Base-by-base conservation (phyloP, 1,140 invertebrate species). In the Popillia japonica region DNA sequence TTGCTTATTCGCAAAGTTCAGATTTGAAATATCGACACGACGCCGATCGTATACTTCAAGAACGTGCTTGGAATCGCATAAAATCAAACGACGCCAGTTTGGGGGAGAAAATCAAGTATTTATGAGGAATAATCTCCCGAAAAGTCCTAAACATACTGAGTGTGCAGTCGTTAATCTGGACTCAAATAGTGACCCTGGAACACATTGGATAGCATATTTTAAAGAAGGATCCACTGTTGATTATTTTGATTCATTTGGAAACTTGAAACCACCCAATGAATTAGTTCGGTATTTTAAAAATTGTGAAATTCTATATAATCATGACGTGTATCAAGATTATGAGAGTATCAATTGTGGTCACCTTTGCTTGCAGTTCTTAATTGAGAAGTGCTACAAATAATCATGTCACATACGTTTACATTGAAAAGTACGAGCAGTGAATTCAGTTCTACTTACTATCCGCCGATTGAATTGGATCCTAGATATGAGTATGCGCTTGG, bases 401-500 rank as follows among this genome's bases (percentile, higher is more conserved):
- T 77, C 59, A 77, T 77, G 76, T 77, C 76, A 8, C 59, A 68
- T 8, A 77, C 76, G 17, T 77, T 77, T 42, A 64, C 48, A 7
- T 41, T 77, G 55, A 61, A 1, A 77, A 34, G 76, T 34, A 40
- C 8, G 55, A 77, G 59, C 23, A 44, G 23, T 23, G 42, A 42
- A 3, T 41, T 76, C 48, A 20, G 6, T 3, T 34, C 44, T 9
- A 34, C 72, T 27, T 79, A 77, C 40, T 79, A 77, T 79, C 42
- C 78, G 3, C 75, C 75, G 0, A 72, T 79, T 14, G 44, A 79
- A 23, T 42, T 77, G 41, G 61, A 79, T 76, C 27, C 17, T 40
- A 34, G n/a, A 34, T 34, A 80, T 11, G 79, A 83, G 44, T 86
- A 86, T 82, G 79, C 73, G 44, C 79, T 85, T 41, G 83, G 81